Base-by-base conservation (phyloP, 2,113 vertebrate genomes). In the Bubo bubo region DNA sequence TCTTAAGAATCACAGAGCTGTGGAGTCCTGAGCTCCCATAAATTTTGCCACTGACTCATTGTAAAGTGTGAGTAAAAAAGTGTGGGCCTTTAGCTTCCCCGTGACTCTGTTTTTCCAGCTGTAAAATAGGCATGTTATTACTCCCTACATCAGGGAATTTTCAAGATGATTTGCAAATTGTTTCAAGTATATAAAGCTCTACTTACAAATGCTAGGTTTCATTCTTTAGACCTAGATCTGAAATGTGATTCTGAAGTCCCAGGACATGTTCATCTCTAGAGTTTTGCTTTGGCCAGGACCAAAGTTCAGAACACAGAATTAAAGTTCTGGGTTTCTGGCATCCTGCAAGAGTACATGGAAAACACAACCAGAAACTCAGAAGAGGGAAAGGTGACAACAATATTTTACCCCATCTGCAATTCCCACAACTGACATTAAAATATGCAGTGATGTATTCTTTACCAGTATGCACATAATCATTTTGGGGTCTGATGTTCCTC, bases 401-500 rank as follows among this genome's bases (percentile, higher is more conserved):
- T 88, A 73, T 92, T 95, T 91, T 86, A 94, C 14, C 50, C 83
- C 58, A 81, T 90, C 45, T 81, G 19, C 35, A 87, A 62, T 92
- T 97, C 75, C 80, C 79, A 6, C 94, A 96, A 85, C 85, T 94
- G 91, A 93, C 93, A 95, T 92, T 86, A 88, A 96, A 92, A 91
- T 94, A 94, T 70, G 50, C 27, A 93, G 66, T 56, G 76, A 95
- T 79, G 64, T 87, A 88, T 92, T 90, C 81, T 90, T 95, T 70
- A 91, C 35, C 12, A 83, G 73, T 88, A 88, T 27, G 67, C 80
- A 96, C 93, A 90, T 95, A 96, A 97, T 95, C 37, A 90, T 96
- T 97, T 94, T 93, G 91, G 92, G 93, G 75, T 70, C 93, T 91
- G 82, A 92, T 82, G 76, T 95, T 96, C 86, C 76, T 95, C 91